A percentile compares a stretch with the other conserved stretches of the same genome.
Conservation (phyloP, 2,888 invertebrate genomes). For the Euplexia lucipara region DNA sequence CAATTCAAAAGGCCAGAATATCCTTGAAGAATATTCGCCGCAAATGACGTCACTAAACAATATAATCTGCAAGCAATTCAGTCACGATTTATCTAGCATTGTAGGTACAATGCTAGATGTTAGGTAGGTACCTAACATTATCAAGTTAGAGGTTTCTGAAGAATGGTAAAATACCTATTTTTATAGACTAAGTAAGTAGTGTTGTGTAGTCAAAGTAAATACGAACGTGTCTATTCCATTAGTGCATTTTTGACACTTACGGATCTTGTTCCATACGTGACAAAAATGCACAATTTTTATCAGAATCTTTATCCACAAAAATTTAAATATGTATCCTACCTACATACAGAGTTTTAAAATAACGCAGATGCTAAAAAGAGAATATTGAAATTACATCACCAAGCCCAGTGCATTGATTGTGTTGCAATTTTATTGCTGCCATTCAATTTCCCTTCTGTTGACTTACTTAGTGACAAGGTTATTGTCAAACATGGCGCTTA, state of each 20-base stretch:
- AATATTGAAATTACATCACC: not conserved
- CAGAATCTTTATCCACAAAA: no score
- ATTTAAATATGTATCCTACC: no score
- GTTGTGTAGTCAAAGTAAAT: not conserved
- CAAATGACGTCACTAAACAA: constrained; percentile 29
- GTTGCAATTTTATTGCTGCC: not conserved
- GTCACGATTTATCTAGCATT: constrained; percentile 50
- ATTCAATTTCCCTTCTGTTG: constrained; percentile 20
- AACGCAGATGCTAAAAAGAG: no score
- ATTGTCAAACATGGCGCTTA: constrained; percentile 6
- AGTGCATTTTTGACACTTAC: constrained; percentile 1
- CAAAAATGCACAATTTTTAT: no score
- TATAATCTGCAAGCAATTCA: constrained; percentile 31
- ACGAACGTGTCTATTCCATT: constrained; percentile 26
- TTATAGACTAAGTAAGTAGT: not conserved
- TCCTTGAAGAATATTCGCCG: constrained; percentile 5
- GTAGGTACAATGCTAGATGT: no score
- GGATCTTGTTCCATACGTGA: no score
- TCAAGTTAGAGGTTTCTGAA: constrained; percentile 17
- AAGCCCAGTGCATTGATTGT: no score
- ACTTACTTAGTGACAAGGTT: constrained; percentile 44
- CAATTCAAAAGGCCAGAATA: not conserved
- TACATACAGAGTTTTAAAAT: constrained; percentile 4
- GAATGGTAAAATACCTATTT: constrained; percentile 13
- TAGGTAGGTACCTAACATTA: no score